These are phyloP conservation scores for Lasioglossum lativentre DNA, from an alignment of 2,888 invertebrate species.

Conservation along the genomic window DNA sequence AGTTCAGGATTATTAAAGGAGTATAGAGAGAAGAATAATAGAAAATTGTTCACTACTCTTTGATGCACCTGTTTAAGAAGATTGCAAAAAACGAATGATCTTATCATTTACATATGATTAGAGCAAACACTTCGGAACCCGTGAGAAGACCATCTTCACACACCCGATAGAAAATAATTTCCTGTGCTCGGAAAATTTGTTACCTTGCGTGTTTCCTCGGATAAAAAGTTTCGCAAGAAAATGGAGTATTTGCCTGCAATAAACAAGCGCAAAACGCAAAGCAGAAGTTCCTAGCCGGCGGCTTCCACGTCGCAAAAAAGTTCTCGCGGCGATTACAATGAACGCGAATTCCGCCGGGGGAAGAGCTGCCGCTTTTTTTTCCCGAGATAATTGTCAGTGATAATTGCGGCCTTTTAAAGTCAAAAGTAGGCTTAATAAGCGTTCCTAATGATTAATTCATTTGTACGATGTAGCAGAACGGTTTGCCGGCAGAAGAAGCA, in stretches of 20 bases:
- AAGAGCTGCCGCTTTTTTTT: neutral
- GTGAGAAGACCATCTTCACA: neutral
- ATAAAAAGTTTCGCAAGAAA: neutral
- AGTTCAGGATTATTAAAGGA: too few relatives aligned
- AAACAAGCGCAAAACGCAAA: neutral
- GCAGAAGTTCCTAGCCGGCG: neutral
- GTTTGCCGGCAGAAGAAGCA: neutral
- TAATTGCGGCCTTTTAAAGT: conserved; percentile 30
- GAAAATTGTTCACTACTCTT: too few relatives aligned
- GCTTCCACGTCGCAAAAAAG: neutral
- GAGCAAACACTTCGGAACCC: neutral
- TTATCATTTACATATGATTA: neutral
- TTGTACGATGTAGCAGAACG: neutral
- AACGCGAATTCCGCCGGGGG: neutral
- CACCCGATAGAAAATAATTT: neutral
- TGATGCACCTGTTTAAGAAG: neutral
- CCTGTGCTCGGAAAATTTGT: neutral
- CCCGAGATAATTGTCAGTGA: neutral
- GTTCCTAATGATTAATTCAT: conserved; percentile 42
- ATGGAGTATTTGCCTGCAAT: neutral
- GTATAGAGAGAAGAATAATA: too few relatives aligned
- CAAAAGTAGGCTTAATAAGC: conserved; percentile 16
- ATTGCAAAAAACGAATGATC: neutral
- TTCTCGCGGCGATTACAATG: neutral
- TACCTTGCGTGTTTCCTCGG: neutral